Base-by-base conservation (phyloP, 1,140 invertebrate species). In the Drosophila sucinea region DNA sequence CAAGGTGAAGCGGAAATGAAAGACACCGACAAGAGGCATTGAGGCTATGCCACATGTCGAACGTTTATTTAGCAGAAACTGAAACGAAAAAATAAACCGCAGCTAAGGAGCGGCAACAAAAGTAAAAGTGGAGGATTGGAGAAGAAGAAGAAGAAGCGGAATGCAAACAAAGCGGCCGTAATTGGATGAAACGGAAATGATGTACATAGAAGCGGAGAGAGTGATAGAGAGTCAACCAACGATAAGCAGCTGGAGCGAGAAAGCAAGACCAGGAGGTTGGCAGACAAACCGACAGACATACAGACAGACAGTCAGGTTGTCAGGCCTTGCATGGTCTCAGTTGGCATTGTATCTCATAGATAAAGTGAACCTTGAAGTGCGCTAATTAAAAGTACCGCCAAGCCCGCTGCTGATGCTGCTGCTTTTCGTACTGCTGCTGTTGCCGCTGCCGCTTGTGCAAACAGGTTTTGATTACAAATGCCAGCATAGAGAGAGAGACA, bases 171-270 rank as follows among this genome's bases (percentile, higher is more conserved):
- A 76, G 68, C 60, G 56, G 29, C 60, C 73, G 65, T 72, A 75
- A 76, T 76, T 79, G 64, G 76, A 75, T 75, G 60, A 67, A 75
- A 71, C 76, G 72, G 72, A 78, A 78, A 76, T 79, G 68, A 79
- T 61, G 73, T 71, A 17, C 17, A 17, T 17, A 75, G 61, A 67
- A 76, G 65, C 40, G 40, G 32, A 35, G 33, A 47, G 41, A 57
- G 40, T 3, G 8, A 41, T 3, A 51, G 44, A 51, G 7, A 11
- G 35, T 10, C 35, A 38, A 11, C 10, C 7, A 35, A 35, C 7
- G 10, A 25, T 51, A 51, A 23, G 25, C 6, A 10, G 23, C 23
- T 3, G 27, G 23, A 51, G 23, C 23, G 44, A 51, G 44, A 47
- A 7, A 47, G 6, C 23, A 25, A 1, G 17, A 47, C 44, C 44